Base-by-base conservation (phyloP, 2,888 invertebrate genomes). In the Spilarctia lutea region DNA sequence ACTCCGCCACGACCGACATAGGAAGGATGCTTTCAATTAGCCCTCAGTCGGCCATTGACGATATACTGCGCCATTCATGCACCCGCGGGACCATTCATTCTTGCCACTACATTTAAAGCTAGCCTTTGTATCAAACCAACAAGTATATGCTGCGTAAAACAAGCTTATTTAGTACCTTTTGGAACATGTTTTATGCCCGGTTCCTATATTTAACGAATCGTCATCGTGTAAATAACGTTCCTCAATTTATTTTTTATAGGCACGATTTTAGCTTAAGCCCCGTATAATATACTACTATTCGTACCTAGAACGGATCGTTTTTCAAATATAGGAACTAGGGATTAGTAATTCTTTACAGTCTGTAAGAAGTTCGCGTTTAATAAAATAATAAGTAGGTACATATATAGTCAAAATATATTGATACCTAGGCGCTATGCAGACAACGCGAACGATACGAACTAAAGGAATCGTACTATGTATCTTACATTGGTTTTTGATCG, bases 11-110 rank as follows among this genome's bases (percentile, higher is more conserved):
- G 90, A 87, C 82, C 75, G 72, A 74, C 74, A 73, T 35, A 74
- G 71, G 79, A 86, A 74, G 72, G 79, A 86, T 87, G 81, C 79
- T 75, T 82, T 87, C 91, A 91, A 91, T 92, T 92, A 91, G 89
- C 81, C 79, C 78, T 83, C 81, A 78, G 79, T 79, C 80, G 85
- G 81, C 90, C 92, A 91, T 92, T 92, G 89, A 91, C 85, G 77
- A 83, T 72, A 77, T 73, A 68, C 72, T 74, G 75, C 78, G 81
- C 90, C 93, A 93, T 93, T 93, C 92, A 93, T 90, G 83, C 73
- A 84, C 85, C 80, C 79, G 75, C 73, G 76, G 82, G 82, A 87
- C 87, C 92, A 92, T 92, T 93, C 93, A 93, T 91, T 87, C 87
- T 84, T 84, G 87, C 88, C 89, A 85, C 68, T 81, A 80, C 76